A percentile compares a stretch with the other conserved stretches of the same genome.
These are phyloP conservation scores for Cynaeus angustus DNA, from an alignment of 2,888 invertebrate species.

Conservation along the genomic window DNA sequence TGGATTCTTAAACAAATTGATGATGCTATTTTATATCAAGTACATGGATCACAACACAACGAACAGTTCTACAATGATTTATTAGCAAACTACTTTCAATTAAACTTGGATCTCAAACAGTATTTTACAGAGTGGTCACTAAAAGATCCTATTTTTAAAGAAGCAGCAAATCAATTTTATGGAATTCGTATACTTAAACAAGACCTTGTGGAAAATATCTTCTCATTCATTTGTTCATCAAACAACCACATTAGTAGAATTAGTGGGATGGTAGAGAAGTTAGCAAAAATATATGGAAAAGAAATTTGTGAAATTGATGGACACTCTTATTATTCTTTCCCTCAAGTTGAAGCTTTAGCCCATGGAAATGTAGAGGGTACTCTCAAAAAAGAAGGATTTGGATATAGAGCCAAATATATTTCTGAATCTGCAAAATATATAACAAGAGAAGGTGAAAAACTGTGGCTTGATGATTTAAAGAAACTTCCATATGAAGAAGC, in stretches of 20 bases:
- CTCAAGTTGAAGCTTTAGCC: slow-evolving; percentile 79
- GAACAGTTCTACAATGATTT: slow-evolving; percentile 71
- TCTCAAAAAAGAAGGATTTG: slow-evolving; percentile 85
- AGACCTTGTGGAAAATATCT: slow-evolving; percentile 93
- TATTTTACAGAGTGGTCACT: slow-evolving; percentile 84
- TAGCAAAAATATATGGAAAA: slow-evolving; percentile 87
- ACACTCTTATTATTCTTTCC: slow-evolving; percentile 84
- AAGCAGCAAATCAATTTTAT: slow-evolving; percentile 79
- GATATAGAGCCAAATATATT: slow-evolving; percentile 92
- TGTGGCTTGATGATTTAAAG: slow-evolving; percentile 84
- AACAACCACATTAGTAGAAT: slow-evolving; percentile 97
- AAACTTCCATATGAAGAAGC: slow-evolving; percentile 82
- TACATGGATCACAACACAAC: slow-evolving; percentile 69
- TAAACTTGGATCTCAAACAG: slow-evolving; percentile 82
- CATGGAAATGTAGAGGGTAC: slow-evolving; percentile 79
- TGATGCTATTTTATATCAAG: slow-evolving; percentile 76
- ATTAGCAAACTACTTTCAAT: slow-evolving; percentile 83
- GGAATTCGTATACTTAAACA: slow-evolving; percentile 95
- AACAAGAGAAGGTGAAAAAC: slow-evolving; percentile 78
- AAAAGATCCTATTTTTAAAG: slow-evolving; percentile 83
- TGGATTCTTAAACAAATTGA: slow-evolving; percentile 85
- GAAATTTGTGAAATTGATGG: slow-evolving; percentile 81
- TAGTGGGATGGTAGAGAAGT: slow-evolving; percentile 91
- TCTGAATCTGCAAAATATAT: slow-evolving; percentile 81
- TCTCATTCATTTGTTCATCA: slow-evolving; percentile 97